Base-by-base conservation (phyloP, 2,113 vertebrate species). In the Poecile atricapillus region DNA sequence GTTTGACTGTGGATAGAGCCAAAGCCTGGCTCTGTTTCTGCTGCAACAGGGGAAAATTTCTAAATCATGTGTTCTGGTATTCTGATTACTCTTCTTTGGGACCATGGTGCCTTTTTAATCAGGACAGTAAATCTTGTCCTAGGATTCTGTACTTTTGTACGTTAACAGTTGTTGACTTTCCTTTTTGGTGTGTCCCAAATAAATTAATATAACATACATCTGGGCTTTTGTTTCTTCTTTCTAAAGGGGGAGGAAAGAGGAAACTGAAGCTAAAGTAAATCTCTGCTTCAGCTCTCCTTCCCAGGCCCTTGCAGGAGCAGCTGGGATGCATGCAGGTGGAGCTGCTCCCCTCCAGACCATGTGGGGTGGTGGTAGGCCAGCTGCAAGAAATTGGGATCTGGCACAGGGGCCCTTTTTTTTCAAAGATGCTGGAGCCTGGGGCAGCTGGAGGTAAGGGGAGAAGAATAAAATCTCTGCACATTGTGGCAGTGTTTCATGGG, bases 31-130 rank as follows among this genome's bases (percentile, higher is more conserved):
- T 97, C 95, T 87, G 62, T 93, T 95, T 95, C 95, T 95, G 94
- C 95, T 95, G 91, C 96, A 93, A 87, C 46, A 58, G 65, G 90
- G 86, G 56, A 13, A 39, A 60, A 83, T 85, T 94, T 95, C 89
- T 93, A 85, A 91, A 91, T 71, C 65, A 91, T 93, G 58, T 95
- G 94, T 87, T 95, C 95, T 91, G 90, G 53, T 96, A 95, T 84
- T 94, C 95, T 91, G 89, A 96, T 95, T 89, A 76, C 43, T 96
- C 67, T 91, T 87, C 89, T 94, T 95, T 96, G 94, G 95, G 95
- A 97, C 96, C 95, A 96, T 95, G 94, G 95, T 97, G 95, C 95
- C 95, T 97, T 97, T 95, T 91, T 95, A 96, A 95, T 96, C 89
- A 95, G 94, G 95, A 97, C 91, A 96, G 96, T 94, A 97, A 91